phyloP scores from a whole-genome alignment of 2,113 vertebrate species.

The Sapayoa aenigma region DNA sequence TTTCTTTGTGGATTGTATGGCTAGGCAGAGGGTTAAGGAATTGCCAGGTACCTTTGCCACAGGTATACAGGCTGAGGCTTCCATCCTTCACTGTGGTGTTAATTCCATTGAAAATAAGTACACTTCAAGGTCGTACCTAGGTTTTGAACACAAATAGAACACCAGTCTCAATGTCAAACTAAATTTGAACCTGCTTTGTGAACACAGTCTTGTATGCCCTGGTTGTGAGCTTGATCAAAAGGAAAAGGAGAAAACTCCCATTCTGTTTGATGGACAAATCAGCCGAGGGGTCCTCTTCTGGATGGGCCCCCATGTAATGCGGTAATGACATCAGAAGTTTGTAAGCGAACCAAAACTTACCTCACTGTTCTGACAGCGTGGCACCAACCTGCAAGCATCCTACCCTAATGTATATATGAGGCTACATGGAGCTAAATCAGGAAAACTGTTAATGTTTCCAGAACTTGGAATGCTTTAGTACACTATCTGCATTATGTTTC shows the following conservation, averaged over 20 bases:
- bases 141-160: background rate
- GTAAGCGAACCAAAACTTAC: background rate
- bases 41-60: fast-evolving
- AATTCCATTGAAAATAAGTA: background rate
- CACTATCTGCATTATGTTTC: background rate
- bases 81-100: background rate
- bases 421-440: background rate
- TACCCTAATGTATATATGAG: fast-evolving
- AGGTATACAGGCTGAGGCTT: background rate
- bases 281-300: background rate
- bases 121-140: background rate
- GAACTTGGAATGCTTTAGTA: background rate
- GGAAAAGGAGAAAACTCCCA: background rate
- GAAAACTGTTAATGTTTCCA: background rate
- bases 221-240: background rate
- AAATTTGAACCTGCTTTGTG: background rate
- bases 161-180: background rate
- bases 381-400: background rate
- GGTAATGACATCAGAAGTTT: background rate
- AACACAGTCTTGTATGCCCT: background rate
- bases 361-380: background rate
- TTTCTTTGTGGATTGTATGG: background rate
- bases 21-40: background rate
- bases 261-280: too few species aligned
- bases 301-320: fast-evolving